Conservation (phyloP, 2,888 invertebrate species). For the Boloria selene region DNA sequence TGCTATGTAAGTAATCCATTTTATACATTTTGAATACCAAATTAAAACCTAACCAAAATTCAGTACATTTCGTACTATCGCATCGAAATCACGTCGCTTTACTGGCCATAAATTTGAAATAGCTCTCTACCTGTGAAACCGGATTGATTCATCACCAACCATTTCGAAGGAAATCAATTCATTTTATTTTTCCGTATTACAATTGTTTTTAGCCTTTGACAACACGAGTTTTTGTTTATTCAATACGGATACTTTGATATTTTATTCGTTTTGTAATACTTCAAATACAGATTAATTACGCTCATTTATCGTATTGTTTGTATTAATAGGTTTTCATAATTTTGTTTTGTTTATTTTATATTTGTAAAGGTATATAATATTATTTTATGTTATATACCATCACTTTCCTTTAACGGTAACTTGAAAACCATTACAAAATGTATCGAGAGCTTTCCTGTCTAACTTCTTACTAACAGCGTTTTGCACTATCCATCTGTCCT, state of each 20-base stretch:
- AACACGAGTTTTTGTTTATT: slow-evolving; percentile 4
- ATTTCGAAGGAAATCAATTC: slow-evolving; percentile 34
- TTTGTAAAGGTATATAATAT: too few relatives aligned
- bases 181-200: slow-evolving; percentile 28
- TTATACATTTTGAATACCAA: not conserved
- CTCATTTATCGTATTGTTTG: too few relatives aligned
- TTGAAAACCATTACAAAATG: too few relatives aligned
- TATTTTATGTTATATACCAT: too few relatives aligned
- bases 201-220: slow-evolving; percentile 17
- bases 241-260: not conserved
- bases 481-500: too few relatives aligned
- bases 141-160: slow-evolving; percentile 38
- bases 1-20: not conserved
- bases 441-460: too few relatives aligned
- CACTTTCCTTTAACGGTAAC: too few relatives aligned
- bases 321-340: too few relatives aligned
- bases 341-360: too few relatives aligned
- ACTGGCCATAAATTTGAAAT: slow-evolving; percentile 36
- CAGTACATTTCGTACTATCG: slow-evolving; percentile 7
- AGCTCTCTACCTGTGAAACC: slow-evolving; percentile 32
- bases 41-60: not conserved
- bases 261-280: too few relatives aligned
- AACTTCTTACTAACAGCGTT: too few relatives aligned
- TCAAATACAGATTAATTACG: too few relatives aligned
- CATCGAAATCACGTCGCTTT: slow-evolving; percentile 28